These are phyloP conservation scores for Brevimyrus niger DNA, from an alignment of 2,113 vertebrate species.

Conservation along the genomic window DNA sequence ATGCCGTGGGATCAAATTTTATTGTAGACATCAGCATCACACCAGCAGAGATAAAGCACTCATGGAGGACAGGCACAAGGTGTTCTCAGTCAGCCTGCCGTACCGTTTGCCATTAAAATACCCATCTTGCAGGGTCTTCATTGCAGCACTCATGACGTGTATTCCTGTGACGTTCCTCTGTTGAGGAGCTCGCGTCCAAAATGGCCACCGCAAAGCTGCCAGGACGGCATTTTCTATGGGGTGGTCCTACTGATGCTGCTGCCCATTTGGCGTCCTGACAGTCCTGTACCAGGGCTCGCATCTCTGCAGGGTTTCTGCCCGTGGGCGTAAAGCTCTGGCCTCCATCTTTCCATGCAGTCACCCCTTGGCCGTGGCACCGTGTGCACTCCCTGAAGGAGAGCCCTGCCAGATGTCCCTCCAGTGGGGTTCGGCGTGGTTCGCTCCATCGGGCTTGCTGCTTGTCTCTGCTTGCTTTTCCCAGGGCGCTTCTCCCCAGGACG, in stretches of 20 bases:
- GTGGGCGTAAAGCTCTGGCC: background rate
- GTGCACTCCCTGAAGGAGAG: background rate
- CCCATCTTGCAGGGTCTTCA: background rate
- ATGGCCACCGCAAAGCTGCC: background rate
- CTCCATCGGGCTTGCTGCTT: background rate
- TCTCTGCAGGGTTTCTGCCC: background rate
- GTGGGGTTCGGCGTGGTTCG: background rate
- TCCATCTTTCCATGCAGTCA: slow-evolving; percentile 7
- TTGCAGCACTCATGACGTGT: background rate
- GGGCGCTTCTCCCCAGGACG: background rate
- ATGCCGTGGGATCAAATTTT: slow-evolving; percentile 24
- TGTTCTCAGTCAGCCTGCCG: background rate
- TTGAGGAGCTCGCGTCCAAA: background rate
- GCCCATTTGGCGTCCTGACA: background rate
- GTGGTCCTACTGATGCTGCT: background rate
- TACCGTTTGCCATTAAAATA: background rate
- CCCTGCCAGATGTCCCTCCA: background rate
- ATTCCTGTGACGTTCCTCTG: background rate
- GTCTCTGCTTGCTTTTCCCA: background rate
- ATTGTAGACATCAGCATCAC: slow-evolving; percentile 18
- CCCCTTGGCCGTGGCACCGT: background rate
- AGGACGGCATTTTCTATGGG: background rate
- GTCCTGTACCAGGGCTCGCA: background rate
- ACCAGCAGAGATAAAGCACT: background rate
- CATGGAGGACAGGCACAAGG: background rate